These are phyloP conservation scores for Hapalemur alaotrensis DNA, from an alignment of 2,797 vertebrate genomes.

Conservation along the genomic window DNA sequence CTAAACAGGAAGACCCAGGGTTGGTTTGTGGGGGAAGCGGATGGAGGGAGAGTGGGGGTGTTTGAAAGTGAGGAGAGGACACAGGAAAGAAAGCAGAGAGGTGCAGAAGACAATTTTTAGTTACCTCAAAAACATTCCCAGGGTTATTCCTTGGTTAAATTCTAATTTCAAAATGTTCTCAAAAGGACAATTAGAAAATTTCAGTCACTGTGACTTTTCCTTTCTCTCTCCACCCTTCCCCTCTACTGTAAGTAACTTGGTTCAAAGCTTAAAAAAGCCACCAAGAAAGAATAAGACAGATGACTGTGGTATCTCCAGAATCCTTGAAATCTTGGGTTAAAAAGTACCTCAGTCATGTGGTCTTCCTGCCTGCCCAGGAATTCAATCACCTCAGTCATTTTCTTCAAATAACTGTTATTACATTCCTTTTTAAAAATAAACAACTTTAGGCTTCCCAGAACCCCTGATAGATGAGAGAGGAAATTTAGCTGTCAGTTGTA, in stretches of 20 bases:
- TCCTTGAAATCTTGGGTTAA: conserved; percentile 12
- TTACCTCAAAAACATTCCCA: not conserved
- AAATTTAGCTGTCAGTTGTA: conserved; percentile 29
- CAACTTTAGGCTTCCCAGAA: conserved; percentile 44
- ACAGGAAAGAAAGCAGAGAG: not conserved
- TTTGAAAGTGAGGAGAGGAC: not conserved
- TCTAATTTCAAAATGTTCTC: not conserved
- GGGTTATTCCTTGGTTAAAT: not conserved
- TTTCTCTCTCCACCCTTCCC: not conserved
- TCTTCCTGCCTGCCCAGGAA: conserved; percentile 27
- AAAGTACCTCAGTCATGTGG: not conserved
- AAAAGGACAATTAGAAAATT: not conserved
- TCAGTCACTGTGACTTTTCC: not conserved
- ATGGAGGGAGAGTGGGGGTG: not conserved
- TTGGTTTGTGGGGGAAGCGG: not conserved
- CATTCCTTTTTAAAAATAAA: conserved; percentile 70
- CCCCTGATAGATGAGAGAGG: conserved; percentile 32
- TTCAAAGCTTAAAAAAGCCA: not conserved
- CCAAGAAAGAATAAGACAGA: not conserved
- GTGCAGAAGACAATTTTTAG: not conserved
- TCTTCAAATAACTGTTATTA: conserved; percentile 68
- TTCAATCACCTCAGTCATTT: conserved; percentile 63
- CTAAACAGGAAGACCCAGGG: not conserved
- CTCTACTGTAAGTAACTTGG: not conserved
- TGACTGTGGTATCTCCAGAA: not conserved